Conservation (phyloP, 2,888 invertebrate species). For the Caenorhabditis uteleia region DNA sequence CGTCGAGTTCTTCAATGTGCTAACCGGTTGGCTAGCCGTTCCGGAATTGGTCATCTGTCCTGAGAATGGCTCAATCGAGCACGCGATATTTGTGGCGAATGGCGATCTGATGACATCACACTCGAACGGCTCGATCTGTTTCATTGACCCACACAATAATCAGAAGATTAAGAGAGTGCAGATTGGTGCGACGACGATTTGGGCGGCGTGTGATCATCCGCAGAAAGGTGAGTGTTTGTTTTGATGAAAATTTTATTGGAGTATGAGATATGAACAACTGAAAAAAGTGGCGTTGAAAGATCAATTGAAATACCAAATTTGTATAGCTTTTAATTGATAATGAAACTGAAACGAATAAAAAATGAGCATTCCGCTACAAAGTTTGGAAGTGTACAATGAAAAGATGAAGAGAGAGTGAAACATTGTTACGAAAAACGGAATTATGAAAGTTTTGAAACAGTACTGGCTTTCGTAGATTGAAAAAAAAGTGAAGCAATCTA, state of each 20-base stretch:
- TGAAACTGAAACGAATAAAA: too few relatives aligned
- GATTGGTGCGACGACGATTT: conserved; percentile 55
- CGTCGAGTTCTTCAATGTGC: conserved; percentile 46
- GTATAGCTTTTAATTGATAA: too few relatives aligned
- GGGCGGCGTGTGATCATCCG: conserved; percentile 39
- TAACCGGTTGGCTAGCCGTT: conserved; percentile 36
- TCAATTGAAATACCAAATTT: too few relatives aligned
- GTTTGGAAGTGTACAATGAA: too few relatives aligned
- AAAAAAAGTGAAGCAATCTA: too few relatives aligned
- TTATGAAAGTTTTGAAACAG: too few relatives aligned
- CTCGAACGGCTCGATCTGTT: conserved; percentile 38
- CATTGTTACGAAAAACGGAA: too few relatives aligned
- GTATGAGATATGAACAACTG: conserved; percentile 5
- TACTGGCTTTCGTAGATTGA: too few relatives aligned
- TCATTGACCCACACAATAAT: conserved; percentile 37
- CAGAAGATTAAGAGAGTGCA: conserved; percentile 51
- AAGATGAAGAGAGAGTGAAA: too few relatives aligned
- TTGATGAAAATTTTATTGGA: conserved; percentile 3
- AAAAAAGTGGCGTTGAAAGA: not conserved
- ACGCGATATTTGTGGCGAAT: conserved; percentile 14
- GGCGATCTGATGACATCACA: conserved; percentile 31
- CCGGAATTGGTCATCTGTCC: conserved; percentile 36
- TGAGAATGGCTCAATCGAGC: conserved; percentile 35
- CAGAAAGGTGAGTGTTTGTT: not conserved
- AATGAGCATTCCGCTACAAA: too few relatives aligned